Evolutionary conservation across 2,797 vertebrate genomes (phyloP), one percentile per base, ranked within the genome.

Genomic region (Glyptemys insculpta): DNA sequence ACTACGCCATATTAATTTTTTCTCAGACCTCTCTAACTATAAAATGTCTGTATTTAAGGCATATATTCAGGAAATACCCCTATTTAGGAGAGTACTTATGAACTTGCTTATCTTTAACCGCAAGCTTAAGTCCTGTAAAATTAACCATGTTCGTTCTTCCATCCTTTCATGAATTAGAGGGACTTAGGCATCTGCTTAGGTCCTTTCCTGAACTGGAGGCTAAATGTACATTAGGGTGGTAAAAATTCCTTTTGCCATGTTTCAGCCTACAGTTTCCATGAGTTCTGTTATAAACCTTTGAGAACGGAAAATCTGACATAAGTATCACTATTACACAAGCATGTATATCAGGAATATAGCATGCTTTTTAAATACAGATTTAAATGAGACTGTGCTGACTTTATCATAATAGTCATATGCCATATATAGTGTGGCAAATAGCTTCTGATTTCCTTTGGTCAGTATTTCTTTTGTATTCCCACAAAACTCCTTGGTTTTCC

Each of bases 11-110:
- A 81, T 50, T 34, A 10, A 7, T 3, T 84, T 84, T 23, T 86
- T 1, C 18, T 83, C 0, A 0, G 79, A 34, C 7, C 3, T 85
- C 15, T 3, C 37, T 81, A 14, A 12, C 9, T 34, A 4, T 4
- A 34, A 41, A 25, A 21, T 27, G 10, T 79, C 12, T 87, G 49
- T 54, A 5, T 34, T 82, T 81, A 74, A 89, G 50, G 80, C 2
- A 1, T 82, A 6, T 31, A 80, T 87, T 37, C 83, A 78, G 25
- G n/a, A 34, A 68, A 87, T 89, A 88, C 31, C 2, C 27, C 7
- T 86, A 31, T 56, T 92, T 27, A 21, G 18, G 5, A 49, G 4
- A 57, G 79, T n/a, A 72, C n/a, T 21, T 72, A 37, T 5, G 65
- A 72, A 72, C n/a, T n/a, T 72, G n/a, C n/a, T 37, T 72, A n/a